Percentiles rank a stretch among this genome's conserved stretches.
Conservation (phyloP, 2,888 invertebrate species). For the Bimastos eiseni region DNA sequence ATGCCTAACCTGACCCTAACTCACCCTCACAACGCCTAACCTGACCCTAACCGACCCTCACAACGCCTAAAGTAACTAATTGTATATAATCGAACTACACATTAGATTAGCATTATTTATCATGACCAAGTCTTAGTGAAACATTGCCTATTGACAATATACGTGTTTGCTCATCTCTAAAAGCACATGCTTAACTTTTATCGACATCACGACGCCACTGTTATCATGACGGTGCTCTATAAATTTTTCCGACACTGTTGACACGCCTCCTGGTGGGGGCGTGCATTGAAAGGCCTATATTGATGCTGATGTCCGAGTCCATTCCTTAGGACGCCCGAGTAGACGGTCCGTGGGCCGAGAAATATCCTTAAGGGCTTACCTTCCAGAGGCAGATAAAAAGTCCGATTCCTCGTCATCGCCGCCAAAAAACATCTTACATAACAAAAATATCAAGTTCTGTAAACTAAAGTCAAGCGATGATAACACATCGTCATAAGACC, state of each 20-base stretch:
- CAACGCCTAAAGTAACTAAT: too few species aligned
- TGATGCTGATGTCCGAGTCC: neutral
- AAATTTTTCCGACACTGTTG: neutral
- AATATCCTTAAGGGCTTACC: too few species aligned
- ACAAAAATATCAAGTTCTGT: neutral
- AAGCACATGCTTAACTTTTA: neutral
- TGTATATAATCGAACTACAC: too few species aligned
- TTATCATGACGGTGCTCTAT: neutral
- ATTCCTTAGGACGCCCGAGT: neutral
- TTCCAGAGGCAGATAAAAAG: neutral
- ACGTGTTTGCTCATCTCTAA: neutral
- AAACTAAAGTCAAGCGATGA: neutral
- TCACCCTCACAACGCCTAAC: too few species aligned
- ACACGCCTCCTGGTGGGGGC: neutral
- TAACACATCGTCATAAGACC: neutral
- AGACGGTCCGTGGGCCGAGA: neutral
- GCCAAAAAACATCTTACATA: constrained; percentile 15
- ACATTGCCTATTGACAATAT: neutral
- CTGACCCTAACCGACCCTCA: too few species aligned
- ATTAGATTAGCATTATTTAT: too few species aligned
- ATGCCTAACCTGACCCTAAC: too few species aligned
- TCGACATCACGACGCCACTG: too few species aligned
- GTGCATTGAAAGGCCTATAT: neutral
- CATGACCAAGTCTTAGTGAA: too few species aligned
- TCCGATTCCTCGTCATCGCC: neutral